These are phyloP conservation scores for Gadus chalcogrammus DNA, from an alignment of 2,113 vertebrate species.

Conservation along the genomic window DNA sequence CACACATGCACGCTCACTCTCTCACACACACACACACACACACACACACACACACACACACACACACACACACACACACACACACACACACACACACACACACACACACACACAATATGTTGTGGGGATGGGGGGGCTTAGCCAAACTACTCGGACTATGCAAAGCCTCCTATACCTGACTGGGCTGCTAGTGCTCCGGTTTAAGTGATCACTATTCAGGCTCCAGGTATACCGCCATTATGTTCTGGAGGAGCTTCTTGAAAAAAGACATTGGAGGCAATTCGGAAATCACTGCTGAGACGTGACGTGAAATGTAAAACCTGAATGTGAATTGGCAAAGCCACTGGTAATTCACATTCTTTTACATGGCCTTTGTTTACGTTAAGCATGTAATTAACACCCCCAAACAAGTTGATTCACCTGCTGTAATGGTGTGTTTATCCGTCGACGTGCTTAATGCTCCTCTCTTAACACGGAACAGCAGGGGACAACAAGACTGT, in stretches of 20 bases:
- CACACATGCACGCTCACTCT: too few relatives aligned
- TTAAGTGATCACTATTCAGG: conserved; percentile 57
- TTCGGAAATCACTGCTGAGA: conserved; percentile 67
- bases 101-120: conserved; percentile 28
- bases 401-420: conserved; percentile 81
- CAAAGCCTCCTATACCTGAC: conserved; percentile 53
- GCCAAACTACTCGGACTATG: conserved; percentile 51
- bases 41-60: too few relatives aligned
- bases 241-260: conserved; percentile 48
- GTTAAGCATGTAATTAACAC: conserved; percentile 82
- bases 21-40: background rate
- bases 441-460: conserved; percentile 71
- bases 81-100: conserved; percentile 12
- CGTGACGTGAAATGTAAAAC: conserved; percentile 71
- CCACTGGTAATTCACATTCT: conserved; percentile 75
- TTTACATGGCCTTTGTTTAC: conserved; percentile 79
- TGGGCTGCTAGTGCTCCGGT: conserved; percentile 45
- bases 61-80: too few relatives aligned
- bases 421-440: conserved; percentile 82
- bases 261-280: conserved; percentile 61
- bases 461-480: conserved; percentile 61
- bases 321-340: conserved; percentile 67
- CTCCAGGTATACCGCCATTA: conserved; percentile 63
- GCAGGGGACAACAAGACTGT: conserved; percentile 66
- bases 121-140: conserved; percentile 53